These are phyloP conservation scores for Megalops atlanticus DNA, from an alignment of 2,113 vertebrate species.

Conservation along the genomic window DNA sequence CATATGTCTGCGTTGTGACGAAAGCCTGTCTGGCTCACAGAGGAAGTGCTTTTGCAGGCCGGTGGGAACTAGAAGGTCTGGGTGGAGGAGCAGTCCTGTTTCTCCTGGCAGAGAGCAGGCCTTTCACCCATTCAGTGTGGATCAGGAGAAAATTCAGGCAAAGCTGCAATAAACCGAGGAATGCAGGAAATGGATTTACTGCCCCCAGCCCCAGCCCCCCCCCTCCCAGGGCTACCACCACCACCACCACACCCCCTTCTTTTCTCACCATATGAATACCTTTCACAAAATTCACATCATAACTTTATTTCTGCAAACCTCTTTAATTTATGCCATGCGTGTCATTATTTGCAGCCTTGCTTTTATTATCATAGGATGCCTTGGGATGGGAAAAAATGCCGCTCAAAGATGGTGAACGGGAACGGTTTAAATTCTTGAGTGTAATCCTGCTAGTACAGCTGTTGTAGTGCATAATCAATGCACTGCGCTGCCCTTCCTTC, in stretches of 20 bases:
- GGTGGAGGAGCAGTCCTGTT: slow-evolving; percentile 40
- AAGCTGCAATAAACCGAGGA: slow-evolving; percentile 34
- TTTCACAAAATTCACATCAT: background rate
- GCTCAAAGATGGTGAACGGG: slow-evolving; percentile 40
- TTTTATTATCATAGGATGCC: too few relatives aligned
- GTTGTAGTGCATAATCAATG: slow-evolving; percentile 48
- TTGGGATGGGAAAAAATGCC: slow-evolving; percentile 16
- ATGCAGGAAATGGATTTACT: slow-evolving; percentile 55
- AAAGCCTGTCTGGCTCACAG: slow-evolving; percentile 24
- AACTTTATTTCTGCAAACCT: background rate
- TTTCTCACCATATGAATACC: background rate
- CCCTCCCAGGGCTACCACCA: background rate
- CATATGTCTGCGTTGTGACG: slow-evolving; percentile 24
- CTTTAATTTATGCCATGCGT: too few relatives aligned
- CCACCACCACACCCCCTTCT: background rate
- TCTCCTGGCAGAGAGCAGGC: slow-evolving; percentile 26
- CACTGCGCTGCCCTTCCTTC: slow-evolving; percentile 33
- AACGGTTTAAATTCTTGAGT: slow-evolving; percentile 39
- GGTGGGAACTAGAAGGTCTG: slow-evolving; percentile 43
- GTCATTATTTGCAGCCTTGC: too few relatives aligned
- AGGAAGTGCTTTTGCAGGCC: slow-evolving; percentile 38
- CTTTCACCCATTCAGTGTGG: slow-evolving; percentile 15
- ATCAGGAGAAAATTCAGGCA: slow-evolving; percentile 50
- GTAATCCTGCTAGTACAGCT: slow-evolving; percentile 51
- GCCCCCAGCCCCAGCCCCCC: slow-evolving; percentile 30